Base-by-base conservation (phyloP, 53 echinoderm and acorn worm genomes). In the Mesocentrotus franciscanus region DNA sequence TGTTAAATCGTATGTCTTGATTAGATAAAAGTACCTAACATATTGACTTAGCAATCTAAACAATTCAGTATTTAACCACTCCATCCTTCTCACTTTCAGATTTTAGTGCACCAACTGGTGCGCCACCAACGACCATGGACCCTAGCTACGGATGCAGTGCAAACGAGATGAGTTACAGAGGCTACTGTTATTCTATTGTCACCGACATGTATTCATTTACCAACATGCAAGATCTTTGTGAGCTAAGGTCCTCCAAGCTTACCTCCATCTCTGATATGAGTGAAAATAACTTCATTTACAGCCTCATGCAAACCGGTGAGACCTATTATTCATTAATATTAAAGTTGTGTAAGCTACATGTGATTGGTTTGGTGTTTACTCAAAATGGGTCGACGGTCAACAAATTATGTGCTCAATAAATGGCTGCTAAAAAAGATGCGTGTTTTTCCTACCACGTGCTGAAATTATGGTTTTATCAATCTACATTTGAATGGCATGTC, bases 211-310 rank as follows among this genome's bases (percentile, higher is more conserved):
- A 93, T 34, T 92, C 75, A 74, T 92, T 61, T 8, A 96, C 97
- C 57, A 76, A 95, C 78, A 94, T 94, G 94, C 62, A 85, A 36
- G 93, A 64, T 29, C 90, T 94, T 10, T 98, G 98, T 78, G 66
- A 93, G 34, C 85, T 95, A 27, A 87, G 90, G 17, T 93, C 96
- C 16, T 97, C 96, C 32, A 96, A 96, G 70, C 61, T 98, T 27
- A 96, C 95, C 15, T 97, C 98, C 0, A 83, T 98, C 30, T 17
- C 78, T 7, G 96, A 96, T 78, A 78, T 66, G 60, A 96, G 95
- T 49, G 95, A 95, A 66, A 97, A 98, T 71, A 95, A 95, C 81
- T 98, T 98, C 94, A 55, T 98, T 29, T 87, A 92, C 34, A 96
- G 78, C 15, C 93, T 95, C 78, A 96, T 97, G 56, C 90, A 95